These are phyloP conservation scores for Pammene fasciana DNA, from an alignment of 2,888 invertebrate species.

Conservation along the genomic window DNA sequence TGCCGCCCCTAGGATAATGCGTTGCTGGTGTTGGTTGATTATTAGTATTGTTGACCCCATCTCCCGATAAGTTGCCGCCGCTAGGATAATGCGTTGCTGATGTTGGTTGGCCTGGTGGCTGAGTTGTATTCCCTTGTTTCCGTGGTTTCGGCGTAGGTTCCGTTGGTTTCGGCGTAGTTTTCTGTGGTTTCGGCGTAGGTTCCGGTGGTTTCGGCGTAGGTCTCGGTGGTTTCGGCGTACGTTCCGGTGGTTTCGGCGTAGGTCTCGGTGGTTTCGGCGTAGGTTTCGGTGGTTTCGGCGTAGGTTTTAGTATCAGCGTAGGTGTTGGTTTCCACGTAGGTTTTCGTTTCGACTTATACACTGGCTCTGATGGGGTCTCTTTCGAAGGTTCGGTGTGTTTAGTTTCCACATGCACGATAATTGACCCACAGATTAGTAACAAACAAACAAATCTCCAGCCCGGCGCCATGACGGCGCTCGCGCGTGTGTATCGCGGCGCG, in stretches of 20 bases:
- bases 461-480: slow-evolving; percentile 28
- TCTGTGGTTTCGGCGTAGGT: too few relatives aligned
- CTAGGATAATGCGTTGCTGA: not conserved
- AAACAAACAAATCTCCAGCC: slow-evolving; percentile 10
- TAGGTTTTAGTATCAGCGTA: not conserved
- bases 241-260: too few relatives aligned
- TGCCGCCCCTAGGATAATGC: not conserved
- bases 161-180: too few relatives aligned
- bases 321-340: not conserved
- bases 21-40: not conserved
- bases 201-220: not conserved
- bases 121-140: too few relatives aligned
- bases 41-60: not conserved
- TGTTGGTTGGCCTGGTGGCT: too few relatives aligned
- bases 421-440: slow-evolving; percentile 12
- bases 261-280: not conserved
- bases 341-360: not conserved
- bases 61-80: not conserved
- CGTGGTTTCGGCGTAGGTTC: not conserved
- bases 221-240: slow-evolving; percentile 4
- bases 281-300: not conserved
- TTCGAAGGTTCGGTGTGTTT: not conserved
- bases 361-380: too few relatives aligned
- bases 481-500: slow-evolving; percentile 7
- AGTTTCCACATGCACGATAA: slow-evolving; percentile 21